Evolutionary conservation across 2,888 invertebrate genomes (phyloP).

Genomic region (Himalopsyche japonica): DNA sequence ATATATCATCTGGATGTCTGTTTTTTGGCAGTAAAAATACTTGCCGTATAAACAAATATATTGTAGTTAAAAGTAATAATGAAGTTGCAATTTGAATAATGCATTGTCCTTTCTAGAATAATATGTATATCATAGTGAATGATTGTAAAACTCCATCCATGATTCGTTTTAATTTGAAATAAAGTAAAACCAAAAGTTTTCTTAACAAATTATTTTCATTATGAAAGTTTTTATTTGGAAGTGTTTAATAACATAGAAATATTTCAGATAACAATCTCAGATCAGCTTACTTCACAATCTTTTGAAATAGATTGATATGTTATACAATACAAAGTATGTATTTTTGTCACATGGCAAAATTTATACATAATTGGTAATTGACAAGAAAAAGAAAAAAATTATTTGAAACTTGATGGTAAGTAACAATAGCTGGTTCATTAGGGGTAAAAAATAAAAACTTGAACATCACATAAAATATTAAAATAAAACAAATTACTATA

Average conservation of each 20-base stretch:
- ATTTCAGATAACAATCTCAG: neutral
- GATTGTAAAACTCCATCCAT: neutral
- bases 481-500: neutral
- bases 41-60: too few relatives aligned
- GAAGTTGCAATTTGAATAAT: neutral
- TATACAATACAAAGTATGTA: too few relatives aligned
- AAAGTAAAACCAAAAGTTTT: neutral
- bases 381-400: too few relatives aligned
- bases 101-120: neutral
- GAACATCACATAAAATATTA: neutral
- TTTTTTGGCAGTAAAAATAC: too few relatives aligned
- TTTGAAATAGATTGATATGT: too few relatives aligned
- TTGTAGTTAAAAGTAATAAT: too few relatives aligned
- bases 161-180: neutral
- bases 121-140: neutral
- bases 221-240: neutral
- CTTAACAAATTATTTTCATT: neutral
- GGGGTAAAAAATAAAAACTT: neutral
- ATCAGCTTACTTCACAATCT: neutral
- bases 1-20: too few relatives aligned
- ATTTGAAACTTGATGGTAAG: too few relatives aligned
- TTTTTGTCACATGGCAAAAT: too few relatives aligned
- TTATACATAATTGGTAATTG: too few relatives aligned
- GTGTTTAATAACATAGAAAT: neutral
- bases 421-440: too few relatives aligned